Percentiles rank a stretch among this genome's conserved stretches.
Conservation (phyloP, 2,888 invertebrate species). For the Pristionchus arcanus region DNA sequence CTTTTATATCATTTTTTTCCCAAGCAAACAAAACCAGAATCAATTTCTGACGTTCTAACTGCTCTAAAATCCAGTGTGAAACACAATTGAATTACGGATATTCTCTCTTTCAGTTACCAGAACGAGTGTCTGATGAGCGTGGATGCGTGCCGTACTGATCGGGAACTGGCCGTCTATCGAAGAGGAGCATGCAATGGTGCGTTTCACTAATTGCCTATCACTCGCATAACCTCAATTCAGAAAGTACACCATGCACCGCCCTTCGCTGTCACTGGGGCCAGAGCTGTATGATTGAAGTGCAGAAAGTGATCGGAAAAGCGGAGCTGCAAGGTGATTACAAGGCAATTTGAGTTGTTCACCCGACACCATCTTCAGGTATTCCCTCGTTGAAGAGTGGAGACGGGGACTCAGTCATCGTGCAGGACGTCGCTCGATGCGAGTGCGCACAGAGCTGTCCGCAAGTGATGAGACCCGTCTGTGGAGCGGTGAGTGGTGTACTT, state of each 20-base stretch:
- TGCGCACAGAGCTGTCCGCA: constrained; percentile 67
- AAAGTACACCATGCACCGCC: constrained; percentile 74
- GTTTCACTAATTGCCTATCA: background rate
- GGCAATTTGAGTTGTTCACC: background rate
- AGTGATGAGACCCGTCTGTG: constrained; percentile 72
- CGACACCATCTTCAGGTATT: background rate
- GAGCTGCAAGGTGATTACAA: constrained; percentile 80
- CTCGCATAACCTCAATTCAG: constrained; percentile 79
- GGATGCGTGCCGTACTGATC: constrained; percentile 86
- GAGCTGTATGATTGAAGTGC: constrained; percentile 84
- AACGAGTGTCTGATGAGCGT: constrained; percentile 89
- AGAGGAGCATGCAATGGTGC: constrained; percentile 88
- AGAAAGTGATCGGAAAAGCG: constrained; percentile 76
- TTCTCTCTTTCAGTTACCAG: constrained; percentile 80
- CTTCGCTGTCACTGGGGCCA: constrained; percentile 88
- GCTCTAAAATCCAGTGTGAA: background rate
- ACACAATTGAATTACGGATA: background rate
- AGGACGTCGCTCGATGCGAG: constrained; percentile 63
- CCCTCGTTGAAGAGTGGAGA: background rate
- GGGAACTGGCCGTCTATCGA: constrained; percentile 87
- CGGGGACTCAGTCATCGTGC: background rate
- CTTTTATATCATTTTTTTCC: background rate
- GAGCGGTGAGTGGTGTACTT: constrained; percentile 53
- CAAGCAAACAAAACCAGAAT: background rate
- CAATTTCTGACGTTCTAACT: background rate